phyloP scores from a whole-genome alignment of 2,888 invertebrate species.

The Hypselothyrea guttata region DNA sequence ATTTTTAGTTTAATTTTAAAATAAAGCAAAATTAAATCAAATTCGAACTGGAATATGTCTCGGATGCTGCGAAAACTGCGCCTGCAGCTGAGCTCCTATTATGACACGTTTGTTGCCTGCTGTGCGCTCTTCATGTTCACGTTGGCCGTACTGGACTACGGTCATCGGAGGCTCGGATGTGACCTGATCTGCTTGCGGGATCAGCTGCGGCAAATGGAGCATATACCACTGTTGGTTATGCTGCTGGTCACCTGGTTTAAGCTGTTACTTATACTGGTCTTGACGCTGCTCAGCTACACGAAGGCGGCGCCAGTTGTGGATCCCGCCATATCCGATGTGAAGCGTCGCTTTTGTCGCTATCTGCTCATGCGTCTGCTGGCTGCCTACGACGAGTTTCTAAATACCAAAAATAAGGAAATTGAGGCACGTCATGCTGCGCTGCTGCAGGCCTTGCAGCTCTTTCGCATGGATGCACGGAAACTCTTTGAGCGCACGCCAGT shows the following conservation, averaged over 20 bases:
- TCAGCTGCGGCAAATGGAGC: conserved; percentile 10
- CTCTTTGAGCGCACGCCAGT: conserved; percentile 66
- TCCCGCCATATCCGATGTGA: conserved; percentile 48
- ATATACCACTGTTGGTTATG: conserved; percentile 42
- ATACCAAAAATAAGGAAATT: neutral
- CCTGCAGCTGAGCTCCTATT: conserved; percentile 9
- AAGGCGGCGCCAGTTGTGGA: neutral
- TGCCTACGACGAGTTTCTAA: conserved; percentile 61
- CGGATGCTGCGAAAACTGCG: conserved; percentile 5
- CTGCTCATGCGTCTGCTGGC: conserved; percentile 77
- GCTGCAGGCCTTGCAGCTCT: conserved; percentile 64
- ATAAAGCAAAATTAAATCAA: neutral
- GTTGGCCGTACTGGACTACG: conserved; percentile 42
- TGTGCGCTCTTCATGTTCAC: conserved; percentile 7
- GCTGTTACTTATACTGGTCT: conserved; percentile 29
- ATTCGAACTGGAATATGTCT: conserved; percentile 24
- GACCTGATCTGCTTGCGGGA: conserved; percentile 54
- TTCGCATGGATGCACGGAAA: conserved; percentile 77
- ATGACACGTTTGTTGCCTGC: conserved; percentile 10
- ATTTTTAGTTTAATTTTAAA: conserved; percentile 26
- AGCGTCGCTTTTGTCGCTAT: conserved; percentile 77
- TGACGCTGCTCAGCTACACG: conserved; percentile 32
- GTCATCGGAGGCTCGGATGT: conserved; percentile 10
- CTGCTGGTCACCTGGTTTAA: conserved; percentile 33
- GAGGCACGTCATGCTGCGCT: conserved; percentile 47